Evolutionary conservation across 2,797 vertebrate species (phyloP), one percentile per base, ranked within the genome.

Genomic region (Acropternis orthonyx): DNA sequence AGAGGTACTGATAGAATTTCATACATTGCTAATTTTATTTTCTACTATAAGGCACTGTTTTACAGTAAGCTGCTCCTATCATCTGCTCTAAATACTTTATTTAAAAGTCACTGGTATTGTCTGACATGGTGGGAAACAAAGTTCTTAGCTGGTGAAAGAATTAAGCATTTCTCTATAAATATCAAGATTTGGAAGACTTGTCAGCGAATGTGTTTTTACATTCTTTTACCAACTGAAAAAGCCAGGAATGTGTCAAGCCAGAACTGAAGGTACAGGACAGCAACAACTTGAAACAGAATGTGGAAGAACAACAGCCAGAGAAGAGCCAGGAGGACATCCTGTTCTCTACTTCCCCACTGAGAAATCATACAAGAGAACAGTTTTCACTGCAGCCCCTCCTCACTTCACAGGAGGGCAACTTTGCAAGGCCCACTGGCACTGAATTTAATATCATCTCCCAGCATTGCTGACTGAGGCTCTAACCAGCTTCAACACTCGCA

Each of bases 161-260:
- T 81, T 4, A 78, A 79, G 46, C 3, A 7, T 46, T 65, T 46
- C 12, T 69, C 76, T 36, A 41, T 51, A 91, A 94, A 66, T 13
- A 85, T 5, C 9, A 28, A 79, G 34, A 81, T 72, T 23, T 88
- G 14, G 30, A 90, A 76, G 68, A 32, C 48, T 62, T 39, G 27
- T 15, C 37, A 78, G 34, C 41, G 26, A 89, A 78, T 0, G 0
- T 12, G 4, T 23, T 67, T 71, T 77, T 51, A 66, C 26, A 71
- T 52, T 74, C 16, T 71, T 88, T 36, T 24, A 63, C 44, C 67
- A 91, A 48, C 26, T 74, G 54, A 66, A 92, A 81, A 78, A 68
- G 17, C 6, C 27, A 86, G 24, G 61, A 86, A 39, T 10, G 30
- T 13, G 48, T 73, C 67, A 80, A 80, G 22, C 22, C 61, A 74